phyloP scores from a whole-genome alignment of 2,113 vertebrate species.

The Bagarius yarrelli region DNA sequence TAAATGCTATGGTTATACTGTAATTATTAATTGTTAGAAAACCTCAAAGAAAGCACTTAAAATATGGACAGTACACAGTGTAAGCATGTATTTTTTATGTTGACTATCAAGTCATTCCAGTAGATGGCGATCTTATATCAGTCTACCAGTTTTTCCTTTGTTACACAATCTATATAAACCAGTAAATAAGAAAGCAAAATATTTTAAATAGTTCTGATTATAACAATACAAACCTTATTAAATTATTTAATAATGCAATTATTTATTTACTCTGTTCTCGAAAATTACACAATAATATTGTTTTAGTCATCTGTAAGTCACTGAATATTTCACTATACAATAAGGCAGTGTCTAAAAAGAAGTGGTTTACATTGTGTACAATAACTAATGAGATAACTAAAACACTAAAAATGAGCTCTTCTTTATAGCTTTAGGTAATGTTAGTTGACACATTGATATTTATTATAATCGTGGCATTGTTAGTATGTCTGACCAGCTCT shows the following conservation, averaged over 20 bases:
- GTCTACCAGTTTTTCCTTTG: constrained; percentile 38
- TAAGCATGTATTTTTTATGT: background rate
- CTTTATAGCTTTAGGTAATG: background rate
- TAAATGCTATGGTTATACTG: background rate
- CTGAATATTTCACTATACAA: constrained; percentile 69
- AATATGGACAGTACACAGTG: background rate
- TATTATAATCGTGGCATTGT: background rate
- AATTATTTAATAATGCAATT: too few species aligned
- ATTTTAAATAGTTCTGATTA: background rate
- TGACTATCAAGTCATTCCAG: constrained; percentile 53
- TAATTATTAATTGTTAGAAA: background rate
- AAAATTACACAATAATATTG: background rate
- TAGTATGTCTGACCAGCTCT: background rate
- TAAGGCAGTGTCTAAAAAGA: constrained; percentile 69
- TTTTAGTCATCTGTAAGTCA: constrained; percentile 75
- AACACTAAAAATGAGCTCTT: background rate
- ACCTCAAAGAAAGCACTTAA: background rate
- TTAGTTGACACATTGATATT: background rate
- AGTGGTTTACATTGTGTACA: constrained; percentile 71
- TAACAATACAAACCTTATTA: background rate
- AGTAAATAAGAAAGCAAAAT: background rate
- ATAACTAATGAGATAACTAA: constrained; percentile 61
- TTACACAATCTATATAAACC: background rate
- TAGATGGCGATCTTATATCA: constrained; percentile 64
- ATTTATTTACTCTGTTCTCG: too few species aligned